Evolutionary conservation across 1,140 invertebrate genomes (phyloP).

Genomic region (Cotesia glomerata): DNA sequence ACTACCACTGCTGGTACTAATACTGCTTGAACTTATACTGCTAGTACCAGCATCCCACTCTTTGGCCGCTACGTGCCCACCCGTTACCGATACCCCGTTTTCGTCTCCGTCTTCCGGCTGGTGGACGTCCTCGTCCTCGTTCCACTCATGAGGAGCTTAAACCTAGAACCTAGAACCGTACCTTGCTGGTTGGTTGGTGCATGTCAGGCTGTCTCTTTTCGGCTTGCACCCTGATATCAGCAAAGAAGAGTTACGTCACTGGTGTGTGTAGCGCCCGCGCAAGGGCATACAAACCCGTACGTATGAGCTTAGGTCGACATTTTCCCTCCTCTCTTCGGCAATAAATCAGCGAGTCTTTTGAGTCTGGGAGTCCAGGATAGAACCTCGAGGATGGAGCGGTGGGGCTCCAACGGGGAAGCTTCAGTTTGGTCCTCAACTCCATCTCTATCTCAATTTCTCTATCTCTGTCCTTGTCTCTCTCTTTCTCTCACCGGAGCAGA

Average conservation of each 20-base stretch:
- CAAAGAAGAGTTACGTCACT: too few relatives aligned
- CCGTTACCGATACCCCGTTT: conserved; percentile 23
- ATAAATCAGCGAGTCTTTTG: conserved; percentile 64
- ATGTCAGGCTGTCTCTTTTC: conserved; percentile 34
- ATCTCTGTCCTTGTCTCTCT: conserved; percentile 15
- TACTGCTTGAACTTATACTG: conserved; percentile 20
- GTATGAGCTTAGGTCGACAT: conserved; percentile 65
- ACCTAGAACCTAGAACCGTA: background rate
- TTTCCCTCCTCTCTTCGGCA: conserved; percentile 60
- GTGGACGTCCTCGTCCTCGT: conserved; percentile 7
- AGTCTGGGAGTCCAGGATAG: conserved; percentile 41
- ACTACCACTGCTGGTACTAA: conserved; percentile 33
- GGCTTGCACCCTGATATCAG: conserved; percentile 28
- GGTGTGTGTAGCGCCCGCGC: conserved; percentile 29
- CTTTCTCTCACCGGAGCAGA: conserved; percentile 10
- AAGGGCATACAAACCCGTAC: conserved; percentile 56
- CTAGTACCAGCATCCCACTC: conserved; percentile 16
- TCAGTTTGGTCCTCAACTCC: conserved; percentile 21
- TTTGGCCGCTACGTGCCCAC: background rate
- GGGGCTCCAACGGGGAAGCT: conserved; percentile 17
- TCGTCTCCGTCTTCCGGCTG: conserved; percentile 8
- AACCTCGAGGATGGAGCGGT: background rate
- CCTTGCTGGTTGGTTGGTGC: background rate
- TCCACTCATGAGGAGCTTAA: background rate
- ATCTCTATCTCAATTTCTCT: conserved; percentile 35